Base-by-base conservation (phyloP, 2,888 invertebrate genomes). In the Epiblema foenella region DNA sequence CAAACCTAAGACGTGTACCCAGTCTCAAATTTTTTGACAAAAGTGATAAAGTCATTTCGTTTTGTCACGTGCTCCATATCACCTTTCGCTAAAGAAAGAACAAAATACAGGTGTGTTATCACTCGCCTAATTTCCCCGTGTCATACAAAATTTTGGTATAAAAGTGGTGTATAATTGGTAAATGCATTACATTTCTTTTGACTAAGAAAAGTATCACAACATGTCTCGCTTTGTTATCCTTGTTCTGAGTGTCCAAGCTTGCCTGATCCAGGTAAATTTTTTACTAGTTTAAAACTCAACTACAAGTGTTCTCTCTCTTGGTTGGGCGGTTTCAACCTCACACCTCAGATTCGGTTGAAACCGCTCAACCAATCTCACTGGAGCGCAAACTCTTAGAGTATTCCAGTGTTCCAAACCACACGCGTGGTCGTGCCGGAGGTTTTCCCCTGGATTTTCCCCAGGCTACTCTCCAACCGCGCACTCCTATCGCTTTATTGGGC, bases 231-330 rank as follows among this genome's bases (percentile, higher is more conserved):
- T 57, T 33, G 29, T 49, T 37, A 12, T 69, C 42, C 37, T 60
- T 1, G 24, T 18, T 42, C n/a, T 68, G 12, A 42, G 51, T 37
- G 7, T 68, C 60, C 37, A 64, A 57, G 64, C 54, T 70, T 59
- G 37, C 29, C 54, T 70, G 2, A 17, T 70, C 15, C 70, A 70
- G 70, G 65, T 70, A 60, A 70, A 8, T n/a, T 10, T 1, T 2
- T 8, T 17, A 33, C 17, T 33, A 12, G 17, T 17, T 33, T 9
- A 17, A 58, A 11, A 17, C 29, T 56, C 2, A 8, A 10, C 1
- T 8, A 20, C 7, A n/a, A 49, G 12, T 17, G 17, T n/a, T 49
- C 15, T 15, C n/a, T n/a, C n/a, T n/a, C n/a, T n/a, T n/a, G n/a
- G n/a, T n/a, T n/a, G n/a, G n/a, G n/a, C n/a, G n/a, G n/a, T n/a